phyloP scores from a whole-genome alignment of 2,797 vertebrate genomes.

The Pelobates cultripes region DNA sequence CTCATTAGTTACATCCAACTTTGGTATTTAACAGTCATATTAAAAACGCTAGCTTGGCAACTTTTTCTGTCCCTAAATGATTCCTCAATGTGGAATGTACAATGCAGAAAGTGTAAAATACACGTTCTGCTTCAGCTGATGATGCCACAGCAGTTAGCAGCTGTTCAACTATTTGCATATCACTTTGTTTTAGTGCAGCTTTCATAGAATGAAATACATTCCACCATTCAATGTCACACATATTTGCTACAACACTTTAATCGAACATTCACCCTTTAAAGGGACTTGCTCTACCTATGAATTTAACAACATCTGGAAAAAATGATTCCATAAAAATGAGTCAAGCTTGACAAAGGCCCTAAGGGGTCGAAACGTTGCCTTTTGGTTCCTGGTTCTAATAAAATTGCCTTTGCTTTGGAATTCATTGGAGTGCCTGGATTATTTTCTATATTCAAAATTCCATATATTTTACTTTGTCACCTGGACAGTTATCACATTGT shows the following conservation, averaged over 20 bases:
- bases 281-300: background rate
- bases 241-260: background rate
- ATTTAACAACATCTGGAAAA: background rate
- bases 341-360: no score
- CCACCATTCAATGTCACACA: background rate
- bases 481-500: no score
- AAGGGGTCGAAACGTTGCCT: no score
- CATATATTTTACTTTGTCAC: background rate
- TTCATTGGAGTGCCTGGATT: no score
- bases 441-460: no score
- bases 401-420: no score
- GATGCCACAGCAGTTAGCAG: background rate
- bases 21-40: background rate
- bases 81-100: background rate
- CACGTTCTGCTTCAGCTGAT: background rate
- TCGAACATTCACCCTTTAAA: background rate
- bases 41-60: background rate
- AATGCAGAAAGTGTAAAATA: background rate
- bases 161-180: background rate
- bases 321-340: background rate
- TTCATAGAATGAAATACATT: background rate
- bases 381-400: no score
- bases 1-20: background rate
- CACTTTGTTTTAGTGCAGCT: background rate
- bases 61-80: background rate